phyloP scores from a whole-genome alignment of 2,888 invertebrate species.

The Melikaiella ostensackeni region DNA sequence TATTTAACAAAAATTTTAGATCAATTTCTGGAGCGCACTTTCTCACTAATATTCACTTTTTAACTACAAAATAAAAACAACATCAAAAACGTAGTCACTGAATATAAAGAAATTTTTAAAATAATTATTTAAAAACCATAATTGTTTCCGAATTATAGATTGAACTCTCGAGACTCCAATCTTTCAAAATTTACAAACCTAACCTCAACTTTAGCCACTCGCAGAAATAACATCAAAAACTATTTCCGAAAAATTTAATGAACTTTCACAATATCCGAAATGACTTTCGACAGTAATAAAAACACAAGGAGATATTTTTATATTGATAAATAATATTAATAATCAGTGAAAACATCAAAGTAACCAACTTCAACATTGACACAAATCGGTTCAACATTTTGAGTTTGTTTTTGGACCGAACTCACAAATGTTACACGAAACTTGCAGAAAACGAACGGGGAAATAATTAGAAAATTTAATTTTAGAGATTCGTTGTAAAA shows the following conservation, averaged over 20 bases:
- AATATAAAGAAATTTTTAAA: too few species aligned
- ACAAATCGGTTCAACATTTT: background rate
- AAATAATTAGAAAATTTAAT: background rate
- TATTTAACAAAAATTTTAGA: too few species aligned
- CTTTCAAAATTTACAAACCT: background rate
- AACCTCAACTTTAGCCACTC: background rate
- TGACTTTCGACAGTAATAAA: background rate
- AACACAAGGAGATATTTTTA: background rate
- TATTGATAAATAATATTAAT: background rate
- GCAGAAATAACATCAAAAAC: background rate
- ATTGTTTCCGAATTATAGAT: background rate
- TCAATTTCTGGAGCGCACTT: too few species aligned
- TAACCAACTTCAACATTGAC: background rate
- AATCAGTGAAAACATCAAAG: background rate
- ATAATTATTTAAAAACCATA: too few species aligned
- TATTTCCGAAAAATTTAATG: background rate
- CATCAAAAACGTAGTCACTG: too few species aligned
- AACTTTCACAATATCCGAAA: background rate
- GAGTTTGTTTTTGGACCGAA: background rate
- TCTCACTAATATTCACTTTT: too few species aligned
- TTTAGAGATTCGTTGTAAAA: background rate
- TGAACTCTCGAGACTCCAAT: background rate
- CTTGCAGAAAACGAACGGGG: background rate
- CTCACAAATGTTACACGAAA: constrained; percentile 22
- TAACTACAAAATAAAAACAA: too few species aligned